Conservation (phyloP, 2,888 invertebrate species). For the Drosophila subquinaria region DNA sequence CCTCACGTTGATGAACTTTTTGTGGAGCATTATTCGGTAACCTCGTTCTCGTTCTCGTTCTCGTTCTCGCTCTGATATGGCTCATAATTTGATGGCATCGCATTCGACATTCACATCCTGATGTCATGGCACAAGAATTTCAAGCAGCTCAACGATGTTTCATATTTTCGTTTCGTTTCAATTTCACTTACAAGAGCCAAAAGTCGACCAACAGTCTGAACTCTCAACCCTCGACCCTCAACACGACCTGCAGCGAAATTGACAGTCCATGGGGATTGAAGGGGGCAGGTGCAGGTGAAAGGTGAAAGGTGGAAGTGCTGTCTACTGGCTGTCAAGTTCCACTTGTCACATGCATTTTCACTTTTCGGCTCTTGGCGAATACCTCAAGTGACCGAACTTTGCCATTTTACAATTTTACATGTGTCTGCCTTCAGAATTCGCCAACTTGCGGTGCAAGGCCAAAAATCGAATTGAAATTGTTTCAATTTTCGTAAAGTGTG, state of each 20-base stretch:
- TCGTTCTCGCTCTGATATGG: constrained; percentile 10
- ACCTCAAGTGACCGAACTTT: constrained; percentile 48
- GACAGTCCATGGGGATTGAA: constrained; percentile 3
- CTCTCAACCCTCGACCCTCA: constrained; percentile 6
- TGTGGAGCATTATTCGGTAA: constrained; percentile 57
- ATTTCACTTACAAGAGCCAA: constrained; percentile 63
- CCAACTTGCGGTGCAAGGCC: constrained; percentile 27
- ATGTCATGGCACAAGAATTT: constrained; percentile 61
- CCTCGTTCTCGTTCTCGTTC: constrained; percentile 20
- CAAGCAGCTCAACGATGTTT: constrained; percentile 66
- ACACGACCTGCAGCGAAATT: constrained; percentile 16
- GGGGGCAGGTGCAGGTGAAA: background rate
- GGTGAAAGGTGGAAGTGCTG: background rate
- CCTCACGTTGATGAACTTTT: constrained; percentile 58
- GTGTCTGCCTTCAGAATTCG: constrained; percentile 16
- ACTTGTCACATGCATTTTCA: constrained; percentile 67
- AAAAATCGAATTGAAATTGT: constrained; percentile 74
- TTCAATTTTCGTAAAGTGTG: constrained; percentile 73
- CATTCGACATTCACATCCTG: constrained; percentile 53
- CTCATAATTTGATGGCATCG: constrained; percentile 68
- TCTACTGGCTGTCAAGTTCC: constrained; percentile 37
- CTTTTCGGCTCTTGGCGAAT: constrained; percentile 51
- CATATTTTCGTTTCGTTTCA: constrained; percentile 67
- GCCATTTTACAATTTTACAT: constrained; percentile 34
- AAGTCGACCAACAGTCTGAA: constrained; percentile 25